Conservation (phyloP, 1,140 invertebrate genomes). For the Drosophila paulistorum region DNA sequence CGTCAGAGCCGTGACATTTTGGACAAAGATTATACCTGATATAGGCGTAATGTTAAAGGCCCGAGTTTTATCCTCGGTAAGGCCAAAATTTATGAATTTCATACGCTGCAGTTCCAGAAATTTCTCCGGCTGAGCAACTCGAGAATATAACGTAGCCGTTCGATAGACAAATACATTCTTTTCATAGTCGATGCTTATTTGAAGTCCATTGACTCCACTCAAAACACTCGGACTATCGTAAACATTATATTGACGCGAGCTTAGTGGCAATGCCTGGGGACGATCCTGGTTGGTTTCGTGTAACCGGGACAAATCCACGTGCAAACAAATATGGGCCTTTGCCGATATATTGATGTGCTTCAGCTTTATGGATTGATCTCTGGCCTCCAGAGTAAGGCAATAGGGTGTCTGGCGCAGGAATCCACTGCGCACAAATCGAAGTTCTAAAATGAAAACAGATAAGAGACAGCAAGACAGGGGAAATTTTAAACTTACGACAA, state of each 20-base stretch:
- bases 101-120: slow-evolving; percentile 53
- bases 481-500: slow-evolving; percentile 68
- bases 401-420: slow-evolving; percentile 63
- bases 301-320: slow-evolving; percentile 56
- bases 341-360: slow-evolving; percentile 41
- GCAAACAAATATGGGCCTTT: slow-evolving; percentile 64
- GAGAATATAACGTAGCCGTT: slow-evolving; percentile 76
- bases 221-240: slow-evolving; percentile 49
- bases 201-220: neutral
- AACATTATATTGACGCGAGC: slow-evolving; percentile 50
- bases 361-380: slow-evolving; percentile 58
- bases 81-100: slow-evolving; percentile 53
- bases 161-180: slow-evolving; percentile 80
- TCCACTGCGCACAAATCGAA: slow-evolving; percentile 63
- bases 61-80: slow-evolving; percentile 66
- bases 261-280: slow-evolving; percentile 55
- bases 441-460: slow-evolving; percentile 44
- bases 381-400: slow-evolving; percentile 66
- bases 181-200: slow-evolving; percentile 53
- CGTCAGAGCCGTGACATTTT: slow-evolving; percentile 81
- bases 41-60: slow-evolving; percentile 84
- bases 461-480: too few species aligned
- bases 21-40: slow-evolving; percentile 86
- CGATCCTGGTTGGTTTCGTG: slow-evolving; percentile 58
- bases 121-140: slow-evolving; percentile 81